These are phyloP conservation scores for Escarpia spicata DNA, from an alignment of 2,888 invertebrate species.

Conservation along the genomic window DNA sequence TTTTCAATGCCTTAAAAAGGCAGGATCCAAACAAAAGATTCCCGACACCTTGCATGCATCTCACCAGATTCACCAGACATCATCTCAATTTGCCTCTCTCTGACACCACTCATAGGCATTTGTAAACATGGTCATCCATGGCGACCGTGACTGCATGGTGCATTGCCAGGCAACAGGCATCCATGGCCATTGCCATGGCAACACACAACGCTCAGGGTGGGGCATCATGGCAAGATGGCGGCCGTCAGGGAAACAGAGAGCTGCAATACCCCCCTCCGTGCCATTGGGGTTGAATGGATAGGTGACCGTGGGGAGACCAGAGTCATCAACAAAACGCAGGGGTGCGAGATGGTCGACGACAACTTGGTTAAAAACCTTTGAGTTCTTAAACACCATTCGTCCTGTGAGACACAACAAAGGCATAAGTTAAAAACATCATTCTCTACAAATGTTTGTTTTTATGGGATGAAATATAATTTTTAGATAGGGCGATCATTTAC, in stretches of 20 bases:
- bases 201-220: slow-evolving; percentile 92
- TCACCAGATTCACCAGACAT: neutral
- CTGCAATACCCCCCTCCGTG: slow-evolving; percentile 78
- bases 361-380: slow-evolving; percentile 56
- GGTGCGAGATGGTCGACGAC: slow-evolving; percentile 75
- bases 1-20: neutral
- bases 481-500: too few relatives aligned
- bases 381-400: slow-evolving; percentile 68
- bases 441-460: too few relatives aligned
- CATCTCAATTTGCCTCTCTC: neutral
- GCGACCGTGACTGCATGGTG: slow-evolving; percentile 70
- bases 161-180: slow-evolving; percentile 51
- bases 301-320: slow-evolving; percentile 70
- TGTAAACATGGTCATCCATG: slow-evolving; percentile 91
- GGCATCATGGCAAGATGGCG: slow-evolving; percentile 98
- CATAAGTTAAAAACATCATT: neutral
- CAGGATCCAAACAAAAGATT: too few relatives aligned
- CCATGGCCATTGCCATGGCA: slow-evolving; percentile 85
- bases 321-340: slow-evolving; percentile 85
- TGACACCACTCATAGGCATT: slow-evolving; percentile 75
- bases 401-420: slow-evolving; percentile 47
- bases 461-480: too few relatives aligned
- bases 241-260: slow-evolving; percentile 87
- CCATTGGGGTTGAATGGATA: slow-evolving; percentile 91
- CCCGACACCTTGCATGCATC: neutral